Evolutionary conservation across 92 coral and sea anemone genomes (phyloP).

Genomic region (Pocillopora grandis): DNA sequence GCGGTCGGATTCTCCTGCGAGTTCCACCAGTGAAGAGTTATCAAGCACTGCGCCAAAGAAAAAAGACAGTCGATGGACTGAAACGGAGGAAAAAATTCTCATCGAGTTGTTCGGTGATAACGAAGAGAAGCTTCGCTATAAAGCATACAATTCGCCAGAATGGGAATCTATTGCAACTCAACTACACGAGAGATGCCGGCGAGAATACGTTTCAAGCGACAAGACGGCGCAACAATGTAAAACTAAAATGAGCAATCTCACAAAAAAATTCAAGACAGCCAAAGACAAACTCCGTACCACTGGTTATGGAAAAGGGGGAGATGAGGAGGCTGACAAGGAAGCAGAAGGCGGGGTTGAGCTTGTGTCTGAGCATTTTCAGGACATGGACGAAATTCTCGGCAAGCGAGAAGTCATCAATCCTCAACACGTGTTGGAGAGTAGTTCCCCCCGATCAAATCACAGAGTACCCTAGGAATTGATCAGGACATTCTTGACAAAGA

Average conservation of each 20-base stretch:
- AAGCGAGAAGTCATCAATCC: slow-evolving; percentile 48
- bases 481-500: slow-evolving; percentile 22
- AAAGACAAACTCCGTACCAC: slow-evolving; percentile 42
- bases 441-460: too few relatives aligned
- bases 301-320: slow-evolving; percentile 43
- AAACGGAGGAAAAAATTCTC: slow-evolving; percentile 38
- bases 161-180: slow-evolving; percentile 48
- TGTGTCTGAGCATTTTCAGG: slow-evolving; percentile 21
- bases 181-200: slow-evolving; percentile 43
- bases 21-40: slow-evolving; percentile 18
- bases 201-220: slow-evolving; percentile 46
- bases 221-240: slow-evolving; percentile 40
- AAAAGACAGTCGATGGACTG: slow-evolving; percentile 45
- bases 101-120: slow-evolving; percentile 48
- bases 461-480: too few relatives aligned
- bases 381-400: slow-evolving; percentile 42
- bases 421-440: slow-evolving; percentile 31
- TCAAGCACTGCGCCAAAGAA: slow-evolving; percentile 23
- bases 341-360: slow-evolving; percentile 5
- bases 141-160: slow-evolving; percentile 49
- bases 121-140: slow-evolving; percentile 38
- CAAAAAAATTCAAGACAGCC: slow-evolving; percentile 42
- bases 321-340: slow-evolving; percentile 16
- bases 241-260: slow-evolving; percentile 40
- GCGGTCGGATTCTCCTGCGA: slow-evolving; percentile 20